Percentiles rank a stretch among this genome's conserved stretches.
Conservation (phyloP, 2,888 invertebrate genomes). For the Eupelmus urozonus region DNA sequence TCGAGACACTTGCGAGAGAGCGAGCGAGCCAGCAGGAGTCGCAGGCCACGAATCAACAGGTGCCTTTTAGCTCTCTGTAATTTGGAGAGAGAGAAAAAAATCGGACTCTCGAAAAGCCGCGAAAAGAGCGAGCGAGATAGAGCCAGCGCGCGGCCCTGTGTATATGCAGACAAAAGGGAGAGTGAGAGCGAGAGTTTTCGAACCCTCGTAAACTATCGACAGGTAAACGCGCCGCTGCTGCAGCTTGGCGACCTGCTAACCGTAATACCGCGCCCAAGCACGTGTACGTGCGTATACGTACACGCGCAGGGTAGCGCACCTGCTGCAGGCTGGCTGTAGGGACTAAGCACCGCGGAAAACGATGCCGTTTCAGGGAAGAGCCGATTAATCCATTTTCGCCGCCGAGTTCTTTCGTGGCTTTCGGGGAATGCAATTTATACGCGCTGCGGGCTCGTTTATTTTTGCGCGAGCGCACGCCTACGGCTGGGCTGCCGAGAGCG, state of each 20-base stretch:
- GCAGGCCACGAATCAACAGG: constrained; percentile 53
- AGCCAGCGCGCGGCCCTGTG: neutral
- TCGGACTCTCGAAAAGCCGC: constrained; percentile 4
- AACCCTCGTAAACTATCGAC: constrained; percentile 54
- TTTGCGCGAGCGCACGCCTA: neutral
- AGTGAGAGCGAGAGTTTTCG: constrained; percentile 7
- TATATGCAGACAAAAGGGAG: neutral
- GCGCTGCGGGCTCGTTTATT: neutral
- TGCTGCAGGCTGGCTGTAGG: constrained; percentile 14
- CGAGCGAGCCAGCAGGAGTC: neutral
- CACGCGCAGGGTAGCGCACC: neutral
- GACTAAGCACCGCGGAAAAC: constrained; percentile 47
- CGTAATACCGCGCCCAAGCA: constrained; percentile 44
- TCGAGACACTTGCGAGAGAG: constrained; percentile 26
- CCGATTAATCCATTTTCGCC: constrained; percentile 59
- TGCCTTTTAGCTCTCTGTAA: constrained; percentile 40
- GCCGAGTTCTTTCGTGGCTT: constrained; percentile 35
- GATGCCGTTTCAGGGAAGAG: constrained; percentile 33
- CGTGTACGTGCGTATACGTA: neutral
- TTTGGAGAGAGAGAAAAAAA: constrained; percentile 32
- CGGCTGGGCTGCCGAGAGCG: neutral
- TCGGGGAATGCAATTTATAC: constrained; percentile 54
- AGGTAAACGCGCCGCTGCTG: constrained; percentile 47
- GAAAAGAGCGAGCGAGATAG: neutral
- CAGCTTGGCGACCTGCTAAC: constrained; percentile 43